Percentiles rank a stretch among this genome's conserved stretches.
Evolutionary conservation across 2,797 vertebrate species (phyloP).

Genomic region (Sebastes steindachneri): DNA sequence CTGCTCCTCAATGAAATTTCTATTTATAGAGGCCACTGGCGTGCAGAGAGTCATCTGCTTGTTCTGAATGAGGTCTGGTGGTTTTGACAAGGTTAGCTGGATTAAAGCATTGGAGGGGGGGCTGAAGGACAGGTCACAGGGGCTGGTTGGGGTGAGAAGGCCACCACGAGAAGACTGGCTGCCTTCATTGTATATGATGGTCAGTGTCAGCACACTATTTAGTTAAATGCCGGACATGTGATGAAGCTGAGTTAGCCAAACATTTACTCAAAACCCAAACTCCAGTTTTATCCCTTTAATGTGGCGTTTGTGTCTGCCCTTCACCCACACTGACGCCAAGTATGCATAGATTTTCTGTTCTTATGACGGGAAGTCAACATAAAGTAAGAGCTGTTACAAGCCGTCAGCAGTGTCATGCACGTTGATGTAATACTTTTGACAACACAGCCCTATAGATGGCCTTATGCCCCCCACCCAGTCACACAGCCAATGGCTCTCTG

Average conservation of each 20-base stretch:
- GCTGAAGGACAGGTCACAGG: conserved; percentile 75
- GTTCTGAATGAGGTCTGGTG: conserved; percentile 83
- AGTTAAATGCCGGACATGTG: conserved; percentile 67
- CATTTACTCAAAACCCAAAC: conserved; percentile 70
- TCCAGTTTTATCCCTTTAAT: conserved; percentile 71
- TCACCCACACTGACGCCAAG: conserved; percentile 51
- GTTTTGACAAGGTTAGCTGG: conserved; percentile 84
- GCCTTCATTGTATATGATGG: conserved; percentile 63
- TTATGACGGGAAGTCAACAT: conserved; percentile 60
- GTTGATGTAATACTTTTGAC: conserved; percentile 55
- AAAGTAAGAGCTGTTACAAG: conserved; percentile 56
- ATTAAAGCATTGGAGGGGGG: conserved; percentile 69
- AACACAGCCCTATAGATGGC: conserved; percentile 52
- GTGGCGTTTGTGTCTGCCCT: conserved; percentile 57
- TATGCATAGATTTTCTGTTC: conserved; percentile 59
- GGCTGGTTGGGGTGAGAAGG: conserved; percentile 67
- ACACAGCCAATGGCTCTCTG: conserved; percentile 24
- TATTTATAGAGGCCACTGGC: conserved; percentile 82
- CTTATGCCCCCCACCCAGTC: conserved; percentile 26
- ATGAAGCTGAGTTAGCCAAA: conserved; percentile 69
- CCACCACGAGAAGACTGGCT: conserved; percentile 65
- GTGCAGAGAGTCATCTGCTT: conserved; percentile 82
- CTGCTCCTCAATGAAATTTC: conserved; percentile 83
- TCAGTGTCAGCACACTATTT: conserved; percentile 65
- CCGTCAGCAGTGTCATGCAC: conserved; percentile 50